Base-by-base conservation (phyloP, 1,140 invertebrate genomes). In the Drepana arcuata region DNA sequence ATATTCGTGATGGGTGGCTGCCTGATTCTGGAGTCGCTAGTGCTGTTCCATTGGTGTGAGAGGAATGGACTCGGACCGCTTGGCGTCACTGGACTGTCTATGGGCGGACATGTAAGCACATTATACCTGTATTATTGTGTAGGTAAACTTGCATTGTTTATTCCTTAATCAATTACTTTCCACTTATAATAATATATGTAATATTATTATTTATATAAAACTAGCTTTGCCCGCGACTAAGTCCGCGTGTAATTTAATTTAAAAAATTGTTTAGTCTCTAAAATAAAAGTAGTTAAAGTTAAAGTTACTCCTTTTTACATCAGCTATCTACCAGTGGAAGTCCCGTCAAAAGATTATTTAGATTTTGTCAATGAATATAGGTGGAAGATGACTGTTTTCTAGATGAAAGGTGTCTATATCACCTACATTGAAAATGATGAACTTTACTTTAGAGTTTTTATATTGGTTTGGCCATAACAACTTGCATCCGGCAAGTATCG, bases 1-100 rank as follows among this genome's bases (percentile, higher is more conserved):
- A 93, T 99, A 62, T 99, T 99, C 88, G 94, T 99, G 30, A 99
- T 99, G 98, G 98, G 98, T 35, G 97, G 95, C 14, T 96, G 96
- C 72, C 84, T 99, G 28, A 95, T 99, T 24, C 85, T 98, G 43
- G 98, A 99, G 84, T 93, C 93, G 5, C 83, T 97, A 35, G 96
- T 93, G 13, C 84, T 99, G 31, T 88, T 99, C 27, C 91, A 96
- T 81, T 99, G 96, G 96, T 96, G 94, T 65, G 93, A 96, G 78
- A 85, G 88, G 32, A 87, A 94, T 65, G 92, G 92, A 12, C 93
- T 92, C 68, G 95, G 95, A 7, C 97, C 97, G 0, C 84, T 99
- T 2, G 96, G 95, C 29, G 86, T 99, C 5, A 96, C 95, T 12
- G 97, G 97, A n/a, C 88, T 99, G 30, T 99, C 97, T n/a, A 98